Conservation (phyloP, 1,140 invertebrate genomes). For the Sycophila sp. region DNA sequence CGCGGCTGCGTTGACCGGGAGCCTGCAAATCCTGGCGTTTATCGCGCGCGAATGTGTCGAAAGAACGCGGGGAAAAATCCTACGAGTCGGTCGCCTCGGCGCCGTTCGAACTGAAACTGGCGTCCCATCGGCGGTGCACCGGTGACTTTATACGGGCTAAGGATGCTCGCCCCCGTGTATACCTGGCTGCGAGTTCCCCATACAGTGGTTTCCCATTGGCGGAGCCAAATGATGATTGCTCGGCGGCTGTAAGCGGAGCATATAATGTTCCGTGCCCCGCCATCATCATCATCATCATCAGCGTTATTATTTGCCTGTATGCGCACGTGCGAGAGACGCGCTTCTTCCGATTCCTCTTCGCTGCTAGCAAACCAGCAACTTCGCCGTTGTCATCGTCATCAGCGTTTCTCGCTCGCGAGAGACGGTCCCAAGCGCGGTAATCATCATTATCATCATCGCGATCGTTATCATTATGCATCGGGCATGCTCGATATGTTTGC, state of each 20-base stretch:
- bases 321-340: background rate
- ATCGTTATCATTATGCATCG: constrained; percentile 26
- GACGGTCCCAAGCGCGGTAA: background rate
- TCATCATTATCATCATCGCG: constrained; percentile 39
- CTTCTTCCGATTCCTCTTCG: constrained; percentile 31
- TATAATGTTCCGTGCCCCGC: constrained; percentile 35
- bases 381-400: constrained; percentile 41
- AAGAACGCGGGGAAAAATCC: background rate
- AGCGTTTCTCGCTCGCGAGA: constrained; percentile 25
- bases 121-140: background rate
- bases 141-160: constrained; percentile 23
- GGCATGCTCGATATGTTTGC: background rate
- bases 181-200: constrained; percentile 29
- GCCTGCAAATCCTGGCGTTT: background rate
- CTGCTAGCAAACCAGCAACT: too few relatives aligned
- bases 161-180: background rate
- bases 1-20: background rate
- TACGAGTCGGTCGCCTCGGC: constrained; percentile 1
- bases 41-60: background rate
- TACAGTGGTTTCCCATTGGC: constrained; percentile 49
- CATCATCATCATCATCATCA: constrained; percentile 44
- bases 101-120: constrained; percentile 10
- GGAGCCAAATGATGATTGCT: constrained; percentile 53
- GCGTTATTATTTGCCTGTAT: constrained; percentile 30
- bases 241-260: constrained; percentile 34